These are phyloP conservation scores for Arge pagana DNA, from an alignment of 2,888 invertebrate species.

Conservation along the genomic window DNA sequence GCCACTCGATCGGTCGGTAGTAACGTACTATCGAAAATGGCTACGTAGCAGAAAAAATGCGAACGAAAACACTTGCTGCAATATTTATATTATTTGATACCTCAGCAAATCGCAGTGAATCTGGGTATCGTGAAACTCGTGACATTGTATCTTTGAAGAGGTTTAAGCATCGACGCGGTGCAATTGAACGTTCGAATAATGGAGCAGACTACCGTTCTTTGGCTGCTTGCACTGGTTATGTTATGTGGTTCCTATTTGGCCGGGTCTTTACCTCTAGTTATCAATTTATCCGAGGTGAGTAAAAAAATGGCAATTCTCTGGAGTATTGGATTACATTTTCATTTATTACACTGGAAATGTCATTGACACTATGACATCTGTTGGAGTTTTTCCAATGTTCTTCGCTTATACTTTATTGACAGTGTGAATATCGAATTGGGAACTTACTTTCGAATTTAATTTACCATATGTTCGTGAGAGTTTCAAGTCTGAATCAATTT, in stretches of 20 bases:
- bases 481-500: no score
- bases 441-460: neutral
- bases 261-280: slow-evolving; percentile 92
- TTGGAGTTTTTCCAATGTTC: slow-evolving; percentile 1
- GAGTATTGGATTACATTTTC: no score
- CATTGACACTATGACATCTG: slow-evolving; percentile 7
- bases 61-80: slow-evolving; percentile 12
- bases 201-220: slow-evolving; percentile 83
- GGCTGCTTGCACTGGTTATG: slow-evolving; percentile 90
- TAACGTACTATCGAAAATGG: slow-evolving; percentile 35
- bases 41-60: slow-evolving; percentile 38
- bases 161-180: no score
- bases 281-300: slow-evolving; percentile 91
- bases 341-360: no score
- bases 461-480: no score
- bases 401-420: slow-evolving; percentile 3
- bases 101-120: neutral
- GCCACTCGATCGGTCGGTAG: no score
- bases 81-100: slow-evolving; percentile 17
- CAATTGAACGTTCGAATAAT: slow-evolving; percentile 57
- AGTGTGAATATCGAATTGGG: slow-evolving; percentile 5
- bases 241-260: slow-evolving; percentile 93
- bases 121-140: neutral
- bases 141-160: neutral
- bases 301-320: no score